Conservation (phyloP, 2,113 vertebrate species). For the Anser cygnoides region DNA sequence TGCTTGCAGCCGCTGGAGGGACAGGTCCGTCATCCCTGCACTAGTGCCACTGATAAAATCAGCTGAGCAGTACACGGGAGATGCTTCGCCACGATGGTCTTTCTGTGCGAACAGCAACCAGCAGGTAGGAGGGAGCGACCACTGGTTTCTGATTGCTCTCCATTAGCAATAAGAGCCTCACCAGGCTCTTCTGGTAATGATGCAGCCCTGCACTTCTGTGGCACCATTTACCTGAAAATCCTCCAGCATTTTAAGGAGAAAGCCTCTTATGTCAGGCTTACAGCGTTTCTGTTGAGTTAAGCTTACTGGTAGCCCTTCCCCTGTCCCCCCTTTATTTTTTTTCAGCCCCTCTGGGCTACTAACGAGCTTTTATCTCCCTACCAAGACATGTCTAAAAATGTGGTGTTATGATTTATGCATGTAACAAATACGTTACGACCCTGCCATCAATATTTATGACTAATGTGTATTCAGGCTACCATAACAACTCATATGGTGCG, state of each 20-base stretch:
- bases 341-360: no score
- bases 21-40: not conserved
- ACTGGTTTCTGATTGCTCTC: no score
- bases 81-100: not conserved
- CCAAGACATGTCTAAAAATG: not conserved
- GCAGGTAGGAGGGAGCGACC: not conserved
- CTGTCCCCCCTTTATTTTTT: no score
- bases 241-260: not conserved
- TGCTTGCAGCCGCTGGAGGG: not conserved
- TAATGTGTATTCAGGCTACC: not conserved
- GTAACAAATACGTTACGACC: not conserved
- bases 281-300: not conserved
- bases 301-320: accelerated
- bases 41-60: not conserved
- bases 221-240: not conserved
- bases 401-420: not conserved
- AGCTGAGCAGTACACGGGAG: not conserved
- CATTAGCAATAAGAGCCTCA: not conserved
- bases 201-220: accelerated
- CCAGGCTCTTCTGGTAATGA: accelerated
- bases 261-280: not conserved
- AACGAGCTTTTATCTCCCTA: not conserved
- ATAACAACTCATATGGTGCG: not conserved
- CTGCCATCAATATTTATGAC: not conserved
- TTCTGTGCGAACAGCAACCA: not conserved